Percentiles rank a stretch among this genome's conserved stretches.
These are phyloP conservation scores for Trematomus bernacchii DNA, from an alignment of 2,797 vertebrate species.

Conservation along the genomic window DNA sequence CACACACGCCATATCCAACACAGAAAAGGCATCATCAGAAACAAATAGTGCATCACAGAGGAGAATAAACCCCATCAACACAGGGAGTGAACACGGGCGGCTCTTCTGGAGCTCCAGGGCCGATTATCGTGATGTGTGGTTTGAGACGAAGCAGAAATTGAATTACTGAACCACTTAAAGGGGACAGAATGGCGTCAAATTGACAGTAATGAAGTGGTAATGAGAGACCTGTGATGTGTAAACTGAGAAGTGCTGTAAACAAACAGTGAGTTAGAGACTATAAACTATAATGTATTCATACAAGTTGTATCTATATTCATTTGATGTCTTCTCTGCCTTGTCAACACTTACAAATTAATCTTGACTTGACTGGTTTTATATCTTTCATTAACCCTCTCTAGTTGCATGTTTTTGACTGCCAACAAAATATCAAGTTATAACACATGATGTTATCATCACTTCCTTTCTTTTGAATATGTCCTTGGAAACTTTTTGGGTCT, in stretches of 20 bases:
- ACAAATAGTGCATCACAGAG: too few relatives aligned
- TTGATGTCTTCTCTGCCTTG: too few relatives aligned
- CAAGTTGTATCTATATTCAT: too few relatives aligned
- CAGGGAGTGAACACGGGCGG: not conserved
- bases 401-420: not conserved
- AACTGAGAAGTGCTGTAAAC: too few relatives aligned
- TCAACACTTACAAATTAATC: not conserved
- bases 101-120: slow-evolving; percentile 7
- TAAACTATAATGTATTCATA: too few relatives aligned
- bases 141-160: slow-evolving; percentile 24
- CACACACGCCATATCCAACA: too few relatives aligned
- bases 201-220: slow-evolving; percentile 39
- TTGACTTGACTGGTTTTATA: not conserved
- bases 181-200: slow-evolving; percentile 27
- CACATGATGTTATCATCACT: not conserved
- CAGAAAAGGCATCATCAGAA: too few relatives aligned
- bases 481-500: not conserved
- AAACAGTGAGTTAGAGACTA: too few relatives aligned
- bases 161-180: slow-evolving; percentile 39
- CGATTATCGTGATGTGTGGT: slow-evolving; percentile 20
- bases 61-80: not conserved
- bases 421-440: too few relatives aligned
- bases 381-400: not conserved
- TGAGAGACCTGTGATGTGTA: too few relatives aligned
- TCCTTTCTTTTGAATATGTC: not conserved